These are phyloP conservation scores for Bombus consobrinus DNA, from an alignment of 1,140 invertebrate genomes.

Conservation along the genomic window DNA sequence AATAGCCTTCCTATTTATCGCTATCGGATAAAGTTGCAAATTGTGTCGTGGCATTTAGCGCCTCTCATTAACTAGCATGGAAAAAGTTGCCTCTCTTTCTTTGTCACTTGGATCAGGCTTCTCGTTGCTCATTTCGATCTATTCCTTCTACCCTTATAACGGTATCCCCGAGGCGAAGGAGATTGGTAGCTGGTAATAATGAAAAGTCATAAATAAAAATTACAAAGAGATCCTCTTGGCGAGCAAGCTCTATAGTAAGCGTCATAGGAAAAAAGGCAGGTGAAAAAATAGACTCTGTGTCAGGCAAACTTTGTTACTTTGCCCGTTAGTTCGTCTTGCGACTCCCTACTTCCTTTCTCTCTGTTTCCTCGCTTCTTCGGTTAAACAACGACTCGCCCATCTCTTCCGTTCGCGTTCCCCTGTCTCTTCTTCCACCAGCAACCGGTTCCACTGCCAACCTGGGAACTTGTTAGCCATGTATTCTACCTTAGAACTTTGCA, in stretches of 20 bases:
- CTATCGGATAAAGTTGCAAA: conserved; percentile 13
- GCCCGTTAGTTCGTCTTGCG: conserved; percentile 2
- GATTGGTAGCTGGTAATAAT: conserved; percentile 66
- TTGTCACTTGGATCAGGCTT: background rate
- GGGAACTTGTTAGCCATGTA: conserved; percentile 25
- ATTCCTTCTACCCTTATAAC: background rate
- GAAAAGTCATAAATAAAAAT: conserved; percentile 71
- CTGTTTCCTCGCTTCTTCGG: background rate
- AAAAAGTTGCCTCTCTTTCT: conserved; percentile 32
- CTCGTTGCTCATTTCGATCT: conserved; percentile 20
- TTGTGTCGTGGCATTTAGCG: conserved; percentile 10
- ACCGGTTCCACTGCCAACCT: background rate
- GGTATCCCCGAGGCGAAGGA: conserved; percentile 28
- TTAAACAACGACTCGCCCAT: conserved; percentile 26
- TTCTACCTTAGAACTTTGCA: conserved; percentile 68
- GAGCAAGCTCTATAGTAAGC: background rate
- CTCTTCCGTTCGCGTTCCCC: background rate
- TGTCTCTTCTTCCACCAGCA: background rate
- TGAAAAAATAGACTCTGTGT: conserved; percentile 61
- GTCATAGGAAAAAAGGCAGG: conserved; percentile 19
- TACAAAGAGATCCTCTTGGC: conserved; percentile 34
- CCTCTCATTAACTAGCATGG: conserved; percentile 38
- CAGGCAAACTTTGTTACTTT: conserved; percentile 71
- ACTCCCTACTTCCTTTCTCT: background rate
- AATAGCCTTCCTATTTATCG: background rate